Evolutionary conservation across 2,888 invertebrate species (phyloP), one percentile per base, ranked within the genome.

Genomic region (Lacanobia wlatinum): DNA sequence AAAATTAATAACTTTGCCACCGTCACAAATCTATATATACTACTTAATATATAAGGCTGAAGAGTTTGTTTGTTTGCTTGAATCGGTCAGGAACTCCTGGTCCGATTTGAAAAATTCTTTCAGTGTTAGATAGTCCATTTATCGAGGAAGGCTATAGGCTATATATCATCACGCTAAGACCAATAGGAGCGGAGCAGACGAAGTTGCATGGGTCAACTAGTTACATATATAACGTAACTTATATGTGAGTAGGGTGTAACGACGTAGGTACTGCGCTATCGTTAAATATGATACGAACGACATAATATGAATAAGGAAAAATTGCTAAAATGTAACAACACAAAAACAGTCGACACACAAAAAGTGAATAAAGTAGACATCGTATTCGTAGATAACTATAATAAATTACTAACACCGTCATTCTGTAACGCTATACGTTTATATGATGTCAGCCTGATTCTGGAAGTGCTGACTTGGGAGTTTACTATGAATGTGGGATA

Each of bases 331-430:
- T 46, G 43, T 46, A 52, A 23, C 18, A 62, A 28, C 21, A 56
- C 6, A 48, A 48, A 59, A 73, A 34, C 43, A n/a, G 52, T 21
- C 5, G 21, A 21, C 38, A 58, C 21, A 7, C 40, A n/a, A 38
- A 40, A 46, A 34, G 7, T 52, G 52, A 43, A n/a, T 70, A 70
- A 38, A 21, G 5, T 50, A 34, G 18, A 18, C 34, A 70, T 40
- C n/a, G 48, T 74, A 34, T 76, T 48, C 40, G 23, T 59, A 40
- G 58, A 50, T 61, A 61, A 59, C 62, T 48, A 43, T 43, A 40
- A 79, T 63, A 63, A 63, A 79, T 60, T 60, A 73, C 56, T 21
- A 21, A 38, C 34, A 40, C 28, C n/a, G 40, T 61, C 52, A 61
- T 50, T 56, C 59, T 23, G 3, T 8, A 4, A 60, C 21, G 4